Conservation (phyloP, 2,797 vertebrate genomes). For the Lycodopsis pacificus region DNA sequence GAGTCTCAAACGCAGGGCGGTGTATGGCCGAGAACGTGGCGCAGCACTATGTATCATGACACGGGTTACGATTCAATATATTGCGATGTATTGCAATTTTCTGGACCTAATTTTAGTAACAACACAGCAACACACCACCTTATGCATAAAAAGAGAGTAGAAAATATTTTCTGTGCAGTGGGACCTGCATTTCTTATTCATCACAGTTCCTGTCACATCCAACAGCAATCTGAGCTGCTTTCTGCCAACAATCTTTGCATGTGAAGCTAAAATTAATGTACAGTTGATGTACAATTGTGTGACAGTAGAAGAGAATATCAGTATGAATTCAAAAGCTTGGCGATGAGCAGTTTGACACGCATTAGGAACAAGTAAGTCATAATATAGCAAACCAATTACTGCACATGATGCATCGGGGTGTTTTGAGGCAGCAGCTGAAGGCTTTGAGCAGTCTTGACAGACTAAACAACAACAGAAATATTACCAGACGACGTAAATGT, state of each 20-base stretch:
- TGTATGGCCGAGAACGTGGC: too few relatives aligned
- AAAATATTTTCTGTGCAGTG: not conserved
- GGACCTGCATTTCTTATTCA: not conserved
- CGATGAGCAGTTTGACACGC: slow-evolving; percentile 12
- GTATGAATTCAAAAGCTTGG: slow-evolving; percentile 1
- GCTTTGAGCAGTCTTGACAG: not conserved
- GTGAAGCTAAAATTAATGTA: not conserved
- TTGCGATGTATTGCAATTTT: not conserved
- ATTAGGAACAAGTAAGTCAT: not conserved
- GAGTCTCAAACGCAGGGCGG: not conserved
- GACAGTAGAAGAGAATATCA: not conserved
- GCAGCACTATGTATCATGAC: not conserved
- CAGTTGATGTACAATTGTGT: not conserved
- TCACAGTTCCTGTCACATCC: too few relatives aligned
- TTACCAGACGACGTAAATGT: slow-evolving; percentile 10
- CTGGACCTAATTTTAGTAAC: not conserved
- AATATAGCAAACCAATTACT: slow-evolving; percentile 26
- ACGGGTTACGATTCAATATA: not conserved
- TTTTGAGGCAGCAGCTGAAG: slow-evolving; percentile 18
- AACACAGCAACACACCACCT: not conserved
- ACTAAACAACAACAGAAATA: slow-evolving; percentile 12
- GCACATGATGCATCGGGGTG: not conserved
- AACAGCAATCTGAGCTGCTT: not conserved
- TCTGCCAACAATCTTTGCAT: not conserved
- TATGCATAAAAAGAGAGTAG: not conserved